A percentile compares a stretch with the other conserved stretches of the same genome.
Evolutionary conservation across 1,140 invertebrate species (phyloP).

Genomic region (Pemphigus obesinymphae): DNA sequence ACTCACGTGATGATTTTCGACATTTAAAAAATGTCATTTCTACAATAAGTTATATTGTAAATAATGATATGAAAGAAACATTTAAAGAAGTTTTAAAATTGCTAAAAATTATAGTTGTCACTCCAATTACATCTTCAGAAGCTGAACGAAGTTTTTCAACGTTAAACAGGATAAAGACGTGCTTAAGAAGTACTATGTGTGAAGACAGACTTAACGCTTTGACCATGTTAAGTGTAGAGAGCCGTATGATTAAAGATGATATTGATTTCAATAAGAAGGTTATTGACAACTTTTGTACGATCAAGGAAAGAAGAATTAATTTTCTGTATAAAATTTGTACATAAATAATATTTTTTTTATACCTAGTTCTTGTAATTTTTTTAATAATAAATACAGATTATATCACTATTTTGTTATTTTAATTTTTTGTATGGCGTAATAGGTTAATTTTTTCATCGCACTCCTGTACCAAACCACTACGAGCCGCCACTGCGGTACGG

Average conservation of each 20-base stretch:
- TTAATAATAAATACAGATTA: too few relatives aligned
- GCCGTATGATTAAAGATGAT: background rate
- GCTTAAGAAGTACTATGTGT: conserved; percentile 41
- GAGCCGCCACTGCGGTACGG: too few relatives aligned
- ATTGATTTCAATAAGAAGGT: background rate
- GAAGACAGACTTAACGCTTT: conserved; percentile 43
- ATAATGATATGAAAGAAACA: conserved; percentile 42
- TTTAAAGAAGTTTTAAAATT: conserved; percentile 47
- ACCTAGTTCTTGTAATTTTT: too few relatives aligned
- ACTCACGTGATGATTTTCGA: background rate
- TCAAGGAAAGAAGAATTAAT: background rate
- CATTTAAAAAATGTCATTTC: background rate
- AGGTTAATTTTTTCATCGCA: too few relatives aligned
- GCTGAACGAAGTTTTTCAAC: too few relatives aligned
- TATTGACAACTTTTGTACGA: background rate
- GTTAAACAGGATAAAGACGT: conserved; percentile 45
- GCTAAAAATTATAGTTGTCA: too few relatives aligned
- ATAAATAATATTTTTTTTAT: too few relatives aligned
- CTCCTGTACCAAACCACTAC: too few relatives aligned
- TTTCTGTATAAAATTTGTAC: background rate
- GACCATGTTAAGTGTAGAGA: too few relatives aligned
- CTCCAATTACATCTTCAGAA: too few relatives aligned
- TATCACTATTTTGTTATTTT: too few relatives aligned
- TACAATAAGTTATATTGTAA: background rate
- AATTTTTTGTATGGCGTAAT: too few relatives aligned